These are phyloP conservation scores for Oreochromis grahami DNA, from an alignment of 2,797 vertebrate genomes.

Conservation along the genomic window DNA sequence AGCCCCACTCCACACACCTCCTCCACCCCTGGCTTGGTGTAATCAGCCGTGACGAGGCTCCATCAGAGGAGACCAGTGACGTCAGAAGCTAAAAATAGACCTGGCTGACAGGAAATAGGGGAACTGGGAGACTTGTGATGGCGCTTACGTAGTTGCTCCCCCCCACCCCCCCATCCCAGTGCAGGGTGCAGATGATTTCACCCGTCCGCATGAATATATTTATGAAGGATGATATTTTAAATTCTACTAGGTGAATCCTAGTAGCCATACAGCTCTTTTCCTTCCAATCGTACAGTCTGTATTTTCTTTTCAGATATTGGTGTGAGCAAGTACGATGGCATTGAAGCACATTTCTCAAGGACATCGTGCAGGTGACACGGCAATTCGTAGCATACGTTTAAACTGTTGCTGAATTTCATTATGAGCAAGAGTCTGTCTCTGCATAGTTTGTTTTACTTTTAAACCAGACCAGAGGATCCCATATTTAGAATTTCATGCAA, in stretches of 20 bases:
- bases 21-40: conserved; percentile 15
- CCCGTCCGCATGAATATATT: not conserved
- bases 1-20: not conserved
- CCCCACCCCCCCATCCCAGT: not conserved
- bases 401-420: not conserved
- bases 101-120: conserved; percentile 46
- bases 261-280: not conserved
- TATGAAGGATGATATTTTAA: not conserved
- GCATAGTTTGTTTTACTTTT: not conserved
- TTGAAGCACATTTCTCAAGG: not conserved
- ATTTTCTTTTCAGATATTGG: not conserved
- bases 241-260: not conserved
- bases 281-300: not conserved
- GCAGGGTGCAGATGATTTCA: conserved; percentile 2
- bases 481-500: not conserved
- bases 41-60: conserved; percentile 50
- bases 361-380: not conserved
- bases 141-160: conserved; percentile 33
- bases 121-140: conserved; percentile 46
- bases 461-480: not conserved
- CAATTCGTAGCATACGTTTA: not conserved
- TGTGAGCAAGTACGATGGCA: not conserved
- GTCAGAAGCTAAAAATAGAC: conserved; percentile 71
- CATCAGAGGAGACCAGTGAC: conserved; percentile 58
- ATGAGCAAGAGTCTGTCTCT: not conserved